phyloP scores from a whole-genome alignment of 2,888 invertebrate genomes.

The Apamea anceps region DNA sequence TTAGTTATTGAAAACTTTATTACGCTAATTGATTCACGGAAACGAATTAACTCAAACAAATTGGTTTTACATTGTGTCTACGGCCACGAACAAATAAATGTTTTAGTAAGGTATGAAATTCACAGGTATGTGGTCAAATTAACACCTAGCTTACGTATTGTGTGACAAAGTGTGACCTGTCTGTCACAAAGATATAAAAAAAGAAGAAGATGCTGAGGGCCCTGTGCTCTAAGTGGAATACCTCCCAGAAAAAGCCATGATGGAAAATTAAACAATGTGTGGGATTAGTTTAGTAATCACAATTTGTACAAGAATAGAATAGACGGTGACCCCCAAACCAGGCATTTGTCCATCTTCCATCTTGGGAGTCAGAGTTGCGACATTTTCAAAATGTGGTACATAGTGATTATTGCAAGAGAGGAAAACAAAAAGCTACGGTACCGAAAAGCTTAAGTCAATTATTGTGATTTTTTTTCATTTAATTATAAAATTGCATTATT shows the following conservation, averaged over 20 bases:
- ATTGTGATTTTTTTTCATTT: background rate
- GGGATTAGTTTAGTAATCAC: background rate
- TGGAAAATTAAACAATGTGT: background rate
- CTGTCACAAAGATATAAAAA: slow-evolving; percentile 34
- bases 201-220: background rate
- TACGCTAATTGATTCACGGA: background rate
- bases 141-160: slow-evolving; percentile 16
- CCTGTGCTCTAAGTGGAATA: too few relatives aligned
- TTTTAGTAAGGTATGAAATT: slow-evolving; percentile 21
- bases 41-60: slow-evolving; percentile 5
- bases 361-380: too few relatives aligned
- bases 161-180: background rate
- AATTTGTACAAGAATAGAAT: too few relatives aligned
- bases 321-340: too few relatives aligned
- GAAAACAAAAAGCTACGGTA: background rate
- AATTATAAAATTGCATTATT: background rate
- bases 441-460: background rate
- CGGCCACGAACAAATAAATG: slow-evolving; percentile 22
- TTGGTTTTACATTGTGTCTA: slow-evolving; percentile 1
- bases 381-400: too few relatives aligned
- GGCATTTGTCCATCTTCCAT: too few relatives aligned
- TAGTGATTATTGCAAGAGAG: too few relatives aligned
- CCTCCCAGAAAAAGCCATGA: background rate
- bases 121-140: slow-evolving; percentile 15
- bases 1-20: background rate